Percentiles rank a stretch among this genome's conserved stretches.
Conservation (phyloP, 2,888 invertebrate species). For the Galeopsomyia nigrocyanea region DNA sequence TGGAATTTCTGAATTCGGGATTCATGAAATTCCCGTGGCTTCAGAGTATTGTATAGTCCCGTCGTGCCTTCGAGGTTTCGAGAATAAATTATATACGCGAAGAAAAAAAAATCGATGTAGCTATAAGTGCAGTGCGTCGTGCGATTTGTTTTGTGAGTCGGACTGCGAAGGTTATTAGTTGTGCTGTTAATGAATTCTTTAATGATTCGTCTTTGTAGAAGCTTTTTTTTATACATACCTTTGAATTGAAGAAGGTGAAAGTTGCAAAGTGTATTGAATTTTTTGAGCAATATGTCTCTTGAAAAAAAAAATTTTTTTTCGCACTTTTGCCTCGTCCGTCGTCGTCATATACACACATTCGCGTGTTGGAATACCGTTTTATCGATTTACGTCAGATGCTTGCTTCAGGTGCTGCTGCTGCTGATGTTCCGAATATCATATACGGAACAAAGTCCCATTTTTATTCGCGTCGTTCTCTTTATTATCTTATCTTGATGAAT, state of each 20-base stretch:
- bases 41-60: too few relatives aligned
- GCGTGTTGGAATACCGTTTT: neutral
- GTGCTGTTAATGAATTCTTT: neutral
- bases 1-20: too few relatives aligned
- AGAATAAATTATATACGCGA: too few relatives aligned
- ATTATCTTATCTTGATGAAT: constrained; percentile 15
- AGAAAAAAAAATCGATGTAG: too few relatives aligned
- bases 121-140: too few relatives aligned
- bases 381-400: neutral
- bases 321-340: too few relatives aligned
- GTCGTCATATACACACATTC: too few relatives aligned
- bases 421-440: neutral
- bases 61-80: too few relatives aligned
- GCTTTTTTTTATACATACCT: too few relatives aligned
- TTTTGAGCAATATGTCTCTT: constrained; percentile 2
- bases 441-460: constrained; percentile 17
- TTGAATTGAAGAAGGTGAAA: constrained; percentile 4
- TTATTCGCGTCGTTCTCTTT: neutral
- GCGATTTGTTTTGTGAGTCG: too few relatives aligned
- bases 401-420: neutral
- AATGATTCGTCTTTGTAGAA: neutral
- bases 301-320: constrained; percentile 12
- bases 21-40: too few relatives aligned
- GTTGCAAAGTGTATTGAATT: constrained; percentile 41
- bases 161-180: too few relatives aligned